Evolutionary conservation across 2,888 invertebrate genomes (phyloP).

Genomic region (Crepidodera aurea): DNA sequence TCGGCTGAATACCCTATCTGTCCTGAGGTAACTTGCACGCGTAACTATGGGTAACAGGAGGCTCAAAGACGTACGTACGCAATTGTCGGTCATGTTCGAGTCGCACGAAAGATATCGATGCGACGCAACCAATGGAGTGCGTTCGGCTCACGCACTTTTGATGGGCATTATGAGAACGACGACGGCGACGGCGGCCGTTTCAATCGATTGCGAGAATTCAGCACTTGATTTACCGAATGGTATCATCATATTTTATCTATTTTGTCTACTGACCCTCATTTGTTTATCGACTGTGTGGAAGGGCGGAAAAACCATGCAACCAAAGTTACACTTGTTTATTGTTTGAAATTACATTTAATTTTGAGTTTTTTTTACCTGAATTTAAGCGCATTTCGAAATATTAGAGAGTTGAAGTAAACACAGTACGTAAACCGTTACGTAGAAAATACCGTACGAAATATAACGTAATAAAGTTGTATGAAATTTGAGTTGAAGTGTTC

Average conservation of each 20-base stretch:
- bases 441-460: too few relatives aligned
- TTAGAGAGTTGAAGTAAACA: too few relatives aligned
- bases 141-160: constrained; percentile 60
- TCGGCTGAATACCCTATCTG: constrained; percentile 13
- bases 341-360: too few relatives aligned
- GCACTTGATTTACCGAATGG: constrained; percentile 1
- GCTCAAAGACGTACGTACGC: constrained; percentile 39
- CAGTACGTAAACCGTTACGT: too few relatives aligned
- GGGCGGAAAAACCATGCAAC: too few relatives aligned
- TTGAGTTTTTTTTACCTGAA: too few relatives aligned
- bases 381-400: too few relatives aligned
- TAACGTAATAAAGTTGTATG: too few relatives aligned
- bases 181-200: constrained; percentile 50
- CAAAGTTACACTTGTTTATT: too few relatives aligned
- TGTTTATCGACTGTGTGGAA: neutral
- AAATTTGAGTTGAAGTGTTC: too few relatives aligned
- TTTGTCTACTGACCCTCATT: constrained; percentile 4
- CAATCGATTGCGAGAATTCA: constrained; percentile 9
- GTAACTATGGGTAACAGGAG: constrained; percentile 42
- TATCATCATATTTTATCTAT: constrained; percentile 13
- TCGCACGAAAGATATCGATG: constrained; percentile 49
- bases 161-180: constrained; percentile 59
- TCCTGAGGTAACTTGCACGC: constrained; percentile 33
- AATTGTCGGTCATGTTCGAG: constrained; percentile 30
- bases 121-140: constrained; percentile 59